These are phyloP conservation scores for Myotis vivesi DNA, from an alignment of 2,797 vertebrate genomes.

Conservation along the genomic window DNA sequence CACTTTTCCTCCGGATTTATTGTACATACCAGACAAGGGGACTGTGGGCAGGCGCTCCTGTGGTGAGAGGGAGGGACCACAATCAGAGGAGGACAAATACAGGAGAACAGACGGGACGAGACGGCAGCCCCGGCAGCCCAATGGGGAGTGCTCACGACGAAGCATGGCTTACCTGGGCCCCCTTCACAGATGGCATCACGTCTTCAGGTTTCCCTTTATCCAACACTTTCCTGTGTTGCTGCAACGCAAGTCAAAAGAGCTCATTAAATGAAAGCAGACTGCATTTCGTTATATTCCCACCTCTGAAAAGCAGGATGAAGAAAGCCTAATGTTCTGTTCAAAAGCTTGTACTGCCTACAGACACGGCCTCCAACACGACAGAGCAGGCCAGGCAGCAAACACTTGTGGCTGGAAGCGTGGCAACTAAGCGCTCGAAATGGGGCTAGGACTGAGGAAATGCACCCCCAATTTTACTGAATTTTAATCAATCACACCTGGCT, in stretches of 20 bases:
- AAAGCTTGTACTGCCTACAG: background rate
- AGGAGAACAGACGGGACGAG: background rate
- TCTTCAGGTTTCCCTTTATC: conserved; percentile 99
- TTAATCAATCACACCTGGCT: background rate
- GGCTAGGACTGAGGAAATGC: background rate
- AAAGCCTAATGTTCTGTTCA: background rate
- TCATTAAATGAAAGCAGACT: background rate
- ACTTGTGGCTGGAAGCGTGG: background rate
- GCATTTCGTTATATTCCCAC: background rate
- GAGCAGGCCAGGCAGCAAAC: background rate
- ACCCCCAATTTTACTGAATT: background rate
- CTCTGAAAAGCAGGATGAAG: background rate
- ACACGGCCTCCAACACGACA: background rate
- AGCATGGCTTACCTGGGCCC: conserved; percentile 90
- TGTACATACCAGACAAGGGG: conserved; percentile 98
- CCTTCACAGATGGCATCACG: conserved; percentile 96
- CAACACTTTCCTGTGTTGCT: conserved; percentile 99
- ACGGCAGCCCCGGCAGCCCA: background rate
- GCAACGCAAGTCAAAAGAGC: conserved; percentile 76
- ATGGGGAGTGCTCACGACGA: fast-evolving
- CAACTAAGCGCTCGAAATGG: background rate
- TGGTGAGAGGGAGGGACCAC: background rate
- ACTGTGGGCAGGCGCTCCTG: conserved; percentile 97
- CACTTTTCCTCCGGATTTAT: conserved; percentile 99
- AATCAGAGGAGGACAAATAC: background rate